Conservation (phyloP, 2,113 vertebrate species). For the Sardina pilchardus region DNA sequence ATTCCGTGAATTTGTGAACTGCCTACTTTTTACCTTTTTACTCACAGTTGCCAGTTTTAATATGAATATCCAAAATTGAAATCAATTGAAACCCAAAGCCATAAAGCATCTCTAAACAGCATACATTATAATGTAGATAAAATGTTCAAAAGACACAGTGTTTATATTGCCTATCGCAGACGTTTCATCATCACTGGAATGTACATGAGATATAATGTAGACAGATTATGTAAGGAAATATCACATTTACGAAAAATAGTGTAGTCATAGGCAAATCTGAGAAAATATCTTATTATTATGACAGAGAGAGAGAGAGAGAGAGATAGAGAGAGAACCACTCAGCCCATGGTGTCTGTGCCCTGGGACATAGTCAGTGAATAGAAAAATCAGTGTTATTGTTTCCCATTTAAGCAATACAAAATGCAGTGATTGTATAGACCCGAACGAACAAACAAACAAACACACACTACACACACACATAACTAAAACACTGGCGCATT, state of each 20-base stretch:
- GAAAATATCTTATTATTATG: neutral
- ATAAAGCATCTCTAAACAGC: conserved; percentile 39
- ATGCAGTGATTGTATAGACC: conserved; percentile 37
- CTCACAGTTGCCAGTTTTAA: conserved; percentile 42
- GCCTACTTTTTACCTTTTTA: conserved; percentile 51
- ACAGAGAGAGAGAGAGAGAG: neutral
- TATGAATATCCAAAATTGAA: conserved; percentile 26
- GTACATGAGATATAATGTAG: conserved; percentile 3
- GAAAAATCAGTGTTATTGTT: neutral
- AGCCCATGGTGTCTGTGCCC: neutral
- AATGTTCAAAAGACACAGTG: neutral
- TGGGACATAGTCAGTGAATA: neutral
- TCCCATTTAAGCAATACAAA: conserved; percentile 45
- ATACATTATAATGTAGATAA: conserved; percentile 55
- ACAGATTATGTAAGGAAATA: neutral
- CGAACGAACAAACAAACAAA: conserved; percentile 32
- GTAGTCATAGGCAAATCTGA: neutral
- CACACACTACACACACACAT: conserved; percentile 37
- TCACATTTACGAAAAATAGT: neutral
- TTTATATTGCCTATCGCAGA: conserved; percentile 14
- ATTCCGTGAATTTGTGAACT: conserved; percentile 11
- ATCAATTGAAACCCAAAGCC: conserved; percentile 54
- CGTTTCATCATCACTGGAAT: neutral
- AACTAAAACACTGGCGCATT: neutral
- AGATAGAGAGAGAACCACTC: neutral